Evolutionary conservation across 2,888 invertebrate species (phyloP), one percentile per base, ranked within the genome.

Genomic region (Galerucella calmariensis): DNA sequence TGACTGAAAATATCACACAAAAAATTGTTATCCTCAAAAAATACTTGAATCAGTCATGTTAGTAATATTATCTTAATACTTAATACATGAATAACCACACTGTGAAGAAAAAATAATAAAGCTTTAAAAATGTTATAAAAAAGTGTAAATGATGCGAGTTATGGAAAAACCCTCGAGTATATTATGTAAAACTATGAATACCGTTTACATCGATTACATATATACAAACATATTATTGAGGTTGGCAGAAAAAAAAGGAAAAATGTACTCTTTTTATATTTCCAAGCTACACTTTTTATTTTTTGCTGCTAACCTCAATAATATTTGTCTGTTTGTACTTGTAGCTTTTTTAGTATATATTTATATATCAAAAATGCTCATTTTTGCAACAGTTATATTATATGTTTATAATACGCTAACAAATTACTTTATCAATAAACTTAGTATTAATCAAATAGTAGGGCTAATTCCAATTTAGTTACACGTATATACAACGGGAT

Each of bases 21-120:
- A 56, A 56, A 56, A 20, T 56, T 20, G 56, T 56, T 56, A 56
- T 56, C 20, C 20, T 56, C 56, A 56, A 56, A 56, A 48, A 56
- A 56, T 56, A 56, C 56, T 56, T 16, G 56, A 20, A 56, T 56
- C 56, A 56, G 56, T 56, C 56, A 56, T 56, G 56, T 56, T 56
- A 56, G 16, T 56, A 56, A 56, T 56, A 56, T 56, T 20, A 20
- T 16, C 56, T 56, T 56, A 56, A 56, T 20, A 51, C 14, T n/a
- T n/a, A 56, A n/a, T 56, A 20, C 9, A 56, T 10, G 10, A 56
- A 56, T 56, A 20, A 56, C 16, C 16, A 20, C 16, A 56, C 8
- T 16, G 56, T 10, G 20, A 56, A 56, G 2, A 16, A 56, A 16
- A 4, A 48, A 14, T 35, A 0, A 51, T 51, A 51, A 51, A 51